Evolutionary conservation across 2,888 invertebrate species (phyloP), one percentile per base, ranked within the genome.

Genomic region (Drosophila gaucha): DNA sequence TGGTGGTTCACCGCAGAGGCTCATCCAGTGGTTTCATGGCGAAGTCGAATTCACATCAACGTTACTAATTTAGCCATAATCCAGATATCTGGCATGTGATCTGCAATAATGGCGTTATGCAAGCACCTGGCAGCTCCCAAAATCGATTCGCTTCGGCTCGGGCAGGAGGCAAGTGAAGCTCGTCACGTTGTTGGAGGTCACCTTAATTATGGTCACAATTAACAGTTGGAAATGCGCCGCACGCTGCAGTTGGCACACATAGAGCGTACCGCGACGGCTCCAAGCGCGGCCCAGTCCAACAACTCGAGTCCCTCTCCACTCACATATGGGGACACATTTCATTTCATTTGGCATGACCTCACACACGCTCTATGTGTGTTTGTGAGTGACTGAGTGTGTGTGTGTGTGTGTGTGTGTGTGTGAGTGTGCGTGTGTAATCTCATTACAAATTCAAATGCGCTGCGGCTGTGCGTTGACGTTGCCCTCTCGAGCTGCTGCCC

Each of bases 401-500:
- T 47, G 12, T 18, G 8, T 6, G 30, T 33, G 33, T 16, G 46
- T 38, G 28, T 16, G 38, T 16, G 47, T 16, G 44, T 49, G 39
- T 49, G n/a, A n/a, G 58, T 63, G 69, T 55, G 28, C 8, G 44
- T 18, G 66, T 73, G 80, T 73, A 87, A 86, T 88, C 86, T 84
- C 86, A 86, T 88, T 84, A 88, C 86, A 88, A 83, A 86, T 84
- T 86, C 84, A 88, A 84, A 84, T 84, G 77, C 60, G 65, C 66
- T 83, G 78, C 36, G 66, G 46, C 57, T 51, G 39, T 38, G 56
- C 65, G 49, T 63, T 28, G 49, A 44, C 66, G 60, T 57, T 57
- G 47, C 52, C 52, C 64, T 57, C 69, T 51, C 28, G 33, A 56
- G 49, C 50, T 46, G 18, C 41, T 22, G 22, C 41, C 22, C 0